Evolutionary conservation across 2,113 vertebrate genomes (phyloP).

Genomic region (Trogon surrucura): DNA sequence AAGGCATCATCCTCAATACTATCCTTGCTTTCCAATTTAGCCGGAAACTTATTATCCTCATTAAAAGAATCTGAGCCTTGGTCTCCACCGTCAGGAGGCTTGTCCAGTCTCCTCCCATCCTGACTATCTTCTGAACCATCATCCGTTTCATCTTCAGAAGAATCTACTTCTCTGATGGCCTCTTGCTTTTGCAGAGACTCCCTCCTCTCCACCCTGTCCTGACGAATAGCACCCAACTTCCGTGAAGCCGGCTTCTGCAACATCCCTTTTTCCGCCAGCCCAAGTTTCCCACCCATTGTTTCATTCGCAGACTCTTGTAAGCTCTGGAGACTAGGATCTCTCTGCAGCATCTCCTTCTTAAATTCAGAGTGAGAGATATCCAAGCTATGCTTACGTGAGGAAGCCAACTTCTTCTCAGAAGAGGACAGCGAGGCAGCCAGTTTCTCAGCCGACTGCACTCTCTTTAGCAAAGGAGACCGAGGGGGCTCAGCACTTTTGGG

Average conservation of each 20-base stretch:
- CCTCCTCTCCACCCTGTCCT: slow-evolving; percentile 91
- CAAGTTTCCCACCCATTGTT: slow-evolving; percentile 75
- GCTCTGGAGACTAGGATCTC: slow-evolving; percentile 86
- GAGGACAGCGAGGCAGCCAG: slow-evolving; percentile 82
- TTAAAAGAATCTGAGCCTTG: slow-evolving; percentile 61
- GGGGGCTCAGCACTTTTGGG: slow-evolving; percentile 94
- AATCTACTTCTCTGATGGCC: slow-evolving; percentile 95
- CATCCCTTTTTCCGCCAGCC: slow-evolving; percentile 84
- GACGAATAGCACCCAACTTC: slow-evolving; percentile 90
- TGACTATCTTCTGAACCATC: slow-evolving; percentile 91
- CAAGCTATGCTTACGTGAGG: slow-evolving; percentile 89
- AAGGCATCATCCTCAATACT: slow-evolving; percentile 73
- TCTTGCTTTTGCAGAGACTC: slow-evolving; percentile 96
- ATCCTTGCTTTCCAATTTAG: slow-evolving; percentile 67
- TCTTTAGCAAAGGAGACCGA: slow-evolving; percentile 93
- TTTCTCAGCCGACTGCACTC: slow-evolving; percentile 94
- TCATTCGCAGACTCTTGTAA: slow-evolving; percentile 84
- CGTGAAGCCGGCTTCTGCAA: slow-evolving; percentile 85
- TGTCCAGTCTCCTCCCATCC: slow-evolving; percentile 76
- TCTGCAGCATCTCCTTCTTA: slow-evolving; percentile 92
- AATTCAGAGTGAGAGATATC: slow-evolving; percentile 91
- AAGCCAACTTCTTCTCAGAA: slow-evolving; percentile 82
- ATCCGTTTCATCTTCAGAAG: slow-evolving; percentile 92
- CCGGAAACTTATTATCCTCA: slow-evolving; percentile 63
- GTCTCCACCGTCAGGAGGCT: slow-evolving; percentile 38